Conservation (phyloP, 1,140 invertebrate genomes). For the Calycopis cecrops region DNA sequence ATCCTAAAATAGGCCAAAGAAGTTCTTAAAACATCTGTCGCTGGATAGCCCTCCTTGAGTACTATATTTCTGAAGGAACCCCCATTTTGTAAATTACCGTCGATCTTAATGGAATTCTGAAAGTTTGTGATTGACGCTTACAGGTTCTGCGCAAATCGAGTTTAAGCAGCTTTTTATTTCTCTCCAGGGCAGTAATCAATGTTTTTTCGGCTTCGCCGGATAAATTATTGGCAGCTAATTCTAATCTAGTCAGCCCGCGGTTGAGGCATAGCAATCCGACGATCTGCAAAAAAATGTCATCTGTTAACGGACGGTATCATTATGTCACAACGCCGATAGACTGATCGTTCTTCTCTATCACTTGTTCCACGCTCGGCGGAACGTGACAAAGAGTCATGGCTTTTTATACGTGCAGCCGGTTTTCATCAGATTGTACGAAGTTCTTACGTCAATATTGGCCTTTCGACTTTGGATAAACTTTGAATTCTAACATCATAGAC, state of each 20-base stretch:
- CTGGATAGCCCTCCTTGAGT: too few relatives aligned
- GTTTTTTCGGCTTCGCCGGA: conserved; percentile 61
- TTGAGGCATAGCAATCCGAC: conserved; percentile 65
- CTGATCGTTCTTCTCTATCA: too few relatives aligned
- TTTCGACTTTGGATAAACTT: too few relatives aligned
- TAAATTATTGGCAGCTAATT: conserved; percentile 67
- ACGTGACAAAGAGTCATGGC: too few relatives aligned
- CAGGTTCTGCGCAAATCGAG: conserved; percentile 60
- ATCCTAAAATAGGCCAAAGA: too few relatives aligned
- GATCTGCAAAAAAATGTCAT: conserved; percentile 42
- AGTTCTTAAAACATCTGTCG: too few relatives aligned
- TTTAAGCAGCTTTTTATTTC: conserved; percentile 55
- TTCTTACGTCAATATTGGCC: too few relatives aligned
- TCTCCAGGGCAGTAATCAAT: conserved; percentile 50
- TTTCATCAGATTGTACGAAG: too few relatives aligned
- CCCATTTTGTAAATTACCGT: background rate
- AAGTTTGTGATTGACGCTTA: conserved; percentile 33
- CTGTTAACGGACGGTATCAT: background rate
- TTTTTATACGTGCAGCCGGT: too few relatives aligned
- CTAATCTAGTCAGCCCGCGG: conserved; percentile 57
- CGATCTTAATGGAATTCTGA: background rate
- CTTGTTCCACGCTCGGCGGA: too few relatives aligned
- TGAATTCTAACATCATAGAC: too few relatives aligned
- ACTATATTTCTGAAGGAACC: background rate
- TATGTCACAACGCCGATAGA: background rate